These are phyloP conservation scores for Marasmarcha lunaedactyla DNA, from an alignment of 2,888 invertebrate genomes.

Conservation along the genomic window DNA sequence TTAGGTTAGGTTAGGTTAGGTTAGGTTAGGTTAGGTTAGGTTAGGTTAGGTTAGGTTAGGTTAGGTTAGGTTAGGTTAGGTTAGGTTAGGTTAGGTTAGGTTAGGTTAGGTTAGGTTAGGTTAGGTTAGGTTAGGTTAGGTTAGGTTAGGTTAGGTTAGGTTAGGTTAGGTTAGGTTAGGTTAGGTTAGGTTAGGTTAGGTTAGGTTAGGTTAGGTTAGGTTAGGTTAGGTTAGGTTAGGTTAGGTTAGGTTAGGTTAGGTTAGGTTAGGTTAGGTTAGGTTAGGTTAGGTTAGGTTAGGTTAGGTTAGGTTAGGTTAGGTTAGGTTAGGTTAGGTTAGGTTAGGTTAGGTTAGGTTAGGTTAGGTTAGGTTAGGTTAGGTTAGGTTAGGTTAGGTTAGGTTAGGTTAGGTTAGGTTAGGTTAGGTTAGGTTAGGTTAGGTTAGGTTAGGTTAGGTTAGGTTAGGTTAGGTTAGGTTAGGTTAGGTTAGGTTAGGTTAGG, in stretches of 20 bases:
- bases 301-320: conserved; percentile 1
- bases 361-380: conserved; percentile 1
- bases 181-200: conserved; percentile 1
- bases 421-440: conserved; percentile 1
- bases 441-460: conserved; percentile 1
- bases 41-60: conserved; percentile 1
- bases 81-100: not conserved
- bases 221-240: conserved; percentile 1
- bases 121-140: conserved; percentile 1
- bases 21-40: conserved; percentile 1
- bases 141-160: conserved; percentile 1
- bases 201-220: conserved; percentile 1
- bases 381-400: conserved; percentile 1
- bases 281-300: conserved; percentile 1
- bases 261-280: conserved; percentile 1
- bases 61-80: conserved; percentile 1
- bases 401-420: conserved; percentile 1
- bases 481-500: conserved; percentile 1
- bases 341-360: conserved; percentile 1
- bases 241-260: conserved; percentile 1
- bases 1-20: conserved; percentile 1
- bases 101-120: not conserved
- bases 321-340: conserved; percentile 1
- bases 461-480: conserved; percentile 1
- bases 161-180: conserved; percentile 1